A percentile compares a stretch with the other conserved stretches of the same genome.
Evolutionary conservation across 1,140 invertebrate species (phyloP).

Genomic region (Schlechtendalia chinensis): DNA sequence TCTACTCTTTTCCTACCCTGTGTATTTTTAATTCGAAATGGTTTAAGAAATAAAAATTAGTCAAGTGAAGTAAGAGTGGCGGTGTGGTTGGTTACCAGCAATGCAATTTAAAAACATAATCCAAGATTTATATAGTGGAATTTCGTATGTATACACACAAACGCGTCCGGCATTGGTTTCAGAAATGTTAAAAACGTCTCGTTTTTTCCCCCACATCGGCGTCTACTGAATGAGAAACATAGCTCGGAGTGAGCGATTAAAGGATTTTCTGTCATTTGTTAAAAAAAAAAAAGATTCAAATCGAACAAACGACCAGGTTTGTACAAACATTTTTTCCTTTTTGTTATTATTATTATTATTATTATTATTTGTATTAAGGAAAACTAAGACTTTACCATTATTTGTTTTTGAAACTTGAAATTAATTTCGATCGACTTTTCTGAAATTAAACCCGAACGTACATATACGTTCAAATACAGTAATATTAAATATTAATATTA

Average conservation of each 20-base stretch:
- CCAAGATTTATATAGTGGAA: constrained; percentile 34
- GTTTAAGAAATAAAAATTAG: constrained; percentile 49
- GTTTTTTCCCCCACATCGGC: background rate
- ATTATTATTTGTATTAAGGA: constrained; percentile 11
- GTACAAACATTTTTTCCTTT: background rate
- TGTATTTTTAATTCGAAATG: constrained; percentile 45
- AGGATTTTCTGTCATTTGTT: constrained; percentile 37
- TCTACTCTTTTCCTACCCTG: background rate
- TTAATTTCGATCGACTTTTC: constrained; percentile 9
- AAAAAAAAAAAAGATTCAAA: constrained; percentile 8
- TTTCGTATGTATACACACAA: constrained; percentile 5
- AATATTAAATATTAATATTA: background rate
- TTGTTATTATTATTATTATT: background rate
- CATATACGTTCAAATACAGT: background rate
- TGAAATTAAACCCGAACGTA: background rate
- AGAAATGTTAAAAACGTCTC: constrained; percentile 25
- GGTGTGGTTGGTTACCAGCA: constrained; percentile 31
- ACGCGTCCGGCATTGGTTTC: constrained; percentile 14
- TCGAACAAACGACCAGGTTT: constrained; percentile 36
- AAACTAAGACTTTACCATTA: background rate
- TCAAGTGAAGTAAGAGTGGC: background rate
- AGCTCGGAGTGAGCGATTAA: constrained; percentile 33
- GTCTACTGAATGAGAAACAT: constrained; percentile 12
- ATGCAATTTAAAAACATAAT: constrained; percentile 49
- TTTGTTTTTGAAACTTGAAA: constrained; percentile 36